phyloP scores from a whole-genome alignment of 2,113 vertebrate genomes.

The Girardinichthys multiradiatus region DNA sequence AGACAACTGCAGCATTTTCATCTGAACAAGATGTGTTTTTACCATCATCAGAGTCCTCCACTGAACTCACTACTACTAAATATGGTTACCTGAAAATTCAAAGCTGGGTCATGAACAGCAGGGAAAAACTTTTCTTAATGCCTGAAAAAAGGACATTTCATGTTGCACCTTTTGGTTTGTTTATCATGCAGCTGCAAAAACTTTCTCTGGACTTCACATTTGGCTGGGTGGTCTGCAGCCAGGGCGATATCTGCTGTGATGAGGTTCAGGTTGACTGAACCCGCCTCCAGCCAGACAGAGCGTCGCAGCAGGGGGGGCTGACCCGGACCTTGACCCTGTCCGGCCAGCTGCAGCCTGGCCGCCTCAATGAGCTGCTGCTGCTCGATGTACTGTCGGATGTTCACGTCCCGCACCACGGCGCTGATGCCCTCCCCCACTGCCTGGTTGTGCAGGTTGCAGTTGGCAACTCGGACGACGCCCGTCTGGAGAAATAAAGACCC shows the following conservation, averaged over 20 bases:
- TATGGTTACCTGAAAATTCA: too few species aligned
- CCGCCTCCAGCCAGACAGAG: constrained; percentile 95
- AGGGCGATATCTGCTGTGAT: constrained; percentile 94
- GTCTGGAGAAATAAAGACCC: constrained; percentile 78
- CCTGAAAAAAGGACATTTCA: neutral
- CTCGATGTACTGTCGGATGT: constrained; percentile 91
- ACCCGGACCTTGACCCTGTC: constrained; percentile 63
- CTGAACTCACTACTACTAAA: too few species aligned
- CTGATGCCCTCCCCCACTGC: constrained; percentile 96
- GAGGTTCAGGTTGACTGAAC: constrained; percentile 91
- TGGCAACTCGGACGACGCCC: constrained; percentile 87
- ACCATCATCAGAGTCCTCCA: neutral
- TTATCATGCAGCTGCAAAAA: constrained; percentile 93
- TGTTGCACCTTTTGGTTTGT: constrained; percentile 88
- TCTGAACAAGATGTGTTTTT: neutral
- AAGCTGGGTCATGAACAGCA: too few species aligned
- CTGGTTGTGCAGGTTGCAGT: constrained; percentile 97
- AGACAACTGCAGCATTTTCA: constrained; percentile 1
- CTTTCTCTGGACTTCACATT: constrained; percentile 92
- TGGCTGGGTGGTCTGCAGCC: constrained; percentile 92
- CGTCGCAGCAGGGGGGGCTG: constrained; percentile 79
- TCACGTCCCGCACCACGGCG: constrained; percentile 91
- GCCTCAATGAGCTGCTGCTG: constrained; percentile 71
- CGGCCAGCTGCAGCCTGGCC: constrained; percentile 57
- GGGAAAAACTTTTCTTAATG: neutral